Evolutionary conservation across 37 sponge, comb jelly and placozoan species (phyloP).

Genomic region (Ianthella basta): DNA sequence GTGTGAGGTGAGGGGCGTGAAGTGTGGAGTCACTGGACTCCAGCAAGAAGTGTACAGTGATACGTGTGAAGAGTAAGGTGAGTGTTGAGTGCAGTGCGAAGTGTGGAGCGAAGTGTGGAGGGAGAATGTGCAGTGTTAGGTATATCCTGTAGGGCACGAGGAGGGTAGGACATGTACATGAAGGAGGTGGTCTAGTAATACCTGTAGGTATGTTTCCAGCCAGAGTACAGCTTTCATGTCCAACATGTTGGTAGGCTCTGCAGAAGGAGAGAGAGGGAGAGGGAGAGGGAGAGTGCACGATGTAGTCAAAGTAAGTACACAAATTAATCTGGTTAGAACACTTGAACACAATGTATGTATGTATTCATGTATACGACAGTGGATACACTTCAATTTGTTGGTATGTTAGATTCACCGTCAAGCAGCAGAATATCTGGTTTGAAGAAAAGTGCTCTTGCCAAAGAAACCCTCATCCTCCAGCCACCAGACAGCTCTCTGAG

Average conservation of each 20-base stretch:
- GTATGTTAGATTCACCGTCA: slow-evolving; percentile 50
- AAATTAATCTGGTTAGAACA: too few species aligned
- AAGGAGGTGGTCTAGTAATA: too few species aligned
- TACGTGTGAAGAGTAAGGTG: too few species aligned
- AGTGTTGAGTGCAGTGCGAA: too few species aligned
- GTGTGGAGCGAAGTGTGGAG: not conserved
- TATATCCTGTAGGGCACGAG: not conserved
- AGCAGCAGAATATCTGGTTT: slow-evolving; percentile 73
- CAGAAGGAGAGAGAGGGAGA: slow-evolving; percentile 28
- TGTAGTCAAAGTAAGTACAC: not conserved
- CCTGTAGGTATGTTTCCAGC: slow-evolving; percentile 86
- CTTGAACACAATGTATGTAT: not conserved
- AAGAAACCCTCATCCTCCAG: slow-evolving; percentile 93
- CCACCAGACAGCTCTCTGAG: slow-evolving; percentile 87
- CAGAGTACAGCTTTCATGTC: slow-evolving; percentile 88
- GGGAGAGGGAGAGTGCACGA: not conserved
- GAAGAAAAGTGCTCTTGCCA: slow-evolving; percentile 83
- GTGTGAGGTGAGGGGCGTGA: too few species aligned
- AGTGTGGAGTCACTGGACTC: too few species aligned
- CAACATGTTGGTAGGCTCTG: slow-evolving; percentile 98
- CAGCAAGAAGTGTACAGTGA: too few species aligned
- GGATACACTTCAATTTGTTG: not conserved
- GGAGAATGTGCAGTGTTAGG: not conserved
- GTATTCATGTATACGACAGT: not conserved
- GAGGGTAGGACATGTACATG: too few species aligned